Evolutionary conservation across 92 coral and sea anemone genomes (phyloP).

Genomic region (Epizoanthus fatuus): DNA sequence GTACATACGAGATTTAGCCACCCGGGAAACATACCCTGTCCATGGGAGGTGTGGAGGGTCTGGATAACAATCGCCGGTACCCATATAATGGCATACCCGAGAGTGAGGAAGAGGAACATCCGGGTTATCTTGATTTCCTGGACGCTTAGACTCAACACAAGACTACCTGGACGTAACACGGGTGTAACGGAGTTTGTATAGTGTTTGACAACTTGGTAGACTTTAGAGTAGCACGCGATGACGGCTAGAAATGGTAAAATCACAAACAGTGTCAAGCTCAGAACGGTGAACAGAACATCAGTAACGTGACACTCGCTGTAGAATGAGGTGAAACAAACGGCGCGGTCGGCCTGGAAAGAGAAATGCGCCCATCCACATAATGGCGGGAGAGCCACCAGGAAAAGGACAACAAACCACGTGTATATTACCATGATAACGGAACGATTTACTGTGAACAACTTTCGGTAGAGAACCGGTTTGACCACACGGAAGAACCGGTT

Average conservation of each 20-base stretch:
- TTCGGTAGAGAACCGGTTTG: background rate
- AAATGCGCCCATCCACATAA: slow-evolving; percentile 15
- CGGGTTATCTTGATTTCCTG: slow-evolving; percentile 23
- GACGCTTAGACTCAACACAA: background rate
- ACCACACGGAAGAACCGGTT: slow-evolving; percentile 20
- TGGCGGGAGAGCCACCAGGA: slow-evolving; percentile 27
- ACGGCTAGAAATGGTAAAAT: background rate
- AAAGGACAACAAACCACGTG: slow-evolving; percentile 11
- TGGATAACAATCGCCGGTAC: slow-evolving; percentile 3
- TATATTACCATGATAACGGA: slow-evolving; percentile 18
- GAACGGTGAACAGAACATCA: background rate
- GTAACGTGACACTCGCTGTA: background rate
- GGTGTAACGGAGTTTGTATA: background rate
- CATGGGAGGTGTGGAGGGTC: slow-evolving; percentile 21
- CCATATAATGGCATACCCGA: slow-evolving; percentile 20
- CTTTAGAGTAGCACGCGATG: background rate
- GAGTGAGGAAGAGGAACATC: background rate
- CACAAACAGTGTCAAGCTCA: slow-evolving; percentile 19
- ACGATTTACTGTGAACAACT: slow-evolving; percentile 12
- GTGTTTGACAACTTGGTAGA: slow-evolving; percentile 8
- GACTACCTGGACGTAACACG: background rate
- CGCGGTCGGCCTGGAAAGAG: slow-evolving; percentile 17
- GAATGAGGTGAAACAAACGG: slow-evolving; percentile 21
- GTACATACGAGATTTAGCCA: slow-evolving; percentile 21
- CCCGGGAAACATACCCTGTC: slow-evolving; percentile 13